Base-by-base conservation (phyloP, 1,140 invertebrate species). In the Heliconius hermathena region DNA sequence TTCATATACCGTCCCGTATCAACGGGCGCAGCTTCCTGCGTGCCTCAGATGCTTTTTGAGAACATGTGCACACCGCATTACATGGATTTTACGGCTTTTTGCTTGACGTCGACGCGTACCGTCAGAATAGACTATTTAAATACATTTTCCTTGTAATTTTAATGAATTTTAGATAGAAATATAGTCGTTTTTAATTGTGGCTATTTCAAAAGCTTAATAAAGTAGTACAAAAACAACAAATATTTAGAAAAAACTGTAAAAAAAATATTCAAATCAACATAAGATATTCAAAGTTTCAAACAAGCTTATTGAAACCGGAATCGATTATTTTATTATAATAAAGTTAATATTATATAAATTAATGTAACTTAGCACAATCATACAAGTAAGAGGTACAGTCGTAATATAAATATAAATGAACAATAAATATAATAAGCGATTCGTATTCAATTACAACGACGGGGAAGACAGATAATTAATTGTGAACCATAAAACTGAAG, bases 51-150 rank as follows among this genome's bases (percentile, higher is more conserved):
- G 79, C 78, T 82, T 80, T 78, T 78, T 70, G 54, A 76, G 76
- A 78, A 80, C 84, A 85, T 85, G 84, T 85, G 84, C 76, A 80
- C 74, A 84, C 81, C 82, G 82, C 78, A 83, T 84, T 84, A 84
- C 79, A 84, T 79, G 75, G 78, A 82, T 80, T 85, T 82, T 77
- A 77, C 70, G 76, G 70, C 76, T 77, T 77, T 79, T 73, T 79
- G 38, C 73, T 22, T 49, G 71, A 72, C 60, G 60, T 57, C 20
- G 8, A 36, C n/a, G 8, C 33, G 78, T 80, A 80, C 60, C 36
- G 79, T 77, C 79, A 77, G 79, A 72, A 81, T 60, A 16, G 26
- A 13, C 1, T 1, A 26, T 66, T 26, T 22, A 9, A 26, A 66
- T 60, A 60, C n/a, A 22, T 60, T 46, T 46, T 46, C 13, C 13